Evolutionary conservation across 2,113 vertebrate species (phyloP).

Genomic region (human (Homo sapiens)): GRCh38 chr6:135090501-135091000

Average conservation of each 20-base stretch:
- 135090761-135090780: neutral
- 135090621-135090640: neutral
- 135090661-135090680: neutral
- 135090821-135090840: neutral
- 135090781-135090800: neutral
- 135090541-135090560: neutral
- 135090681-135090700: neutral
- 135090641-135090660: neutral
- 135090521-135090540: conserved; percentile 8
- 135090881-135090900: neutral
- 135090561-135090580: neutral
- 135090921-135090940: neutral
- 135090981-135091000: neutral
- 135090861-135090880: neutral
- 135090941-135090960: neutral
- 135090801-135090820: neutral
- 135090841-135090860: neutral
- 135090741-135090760: conserved; percentile 10
- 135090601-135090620: neutral
- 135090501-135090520: conserved; percentile 27
- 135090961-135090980: neutral
- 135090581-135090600: neutral
- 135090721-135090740: neutral
- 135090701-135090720: neutral
- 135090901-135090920: neutral